Base-by-base conservation (phyloP, 2,797 vertebrate genomes). In the Chromobotia macracanthus region DNA sequence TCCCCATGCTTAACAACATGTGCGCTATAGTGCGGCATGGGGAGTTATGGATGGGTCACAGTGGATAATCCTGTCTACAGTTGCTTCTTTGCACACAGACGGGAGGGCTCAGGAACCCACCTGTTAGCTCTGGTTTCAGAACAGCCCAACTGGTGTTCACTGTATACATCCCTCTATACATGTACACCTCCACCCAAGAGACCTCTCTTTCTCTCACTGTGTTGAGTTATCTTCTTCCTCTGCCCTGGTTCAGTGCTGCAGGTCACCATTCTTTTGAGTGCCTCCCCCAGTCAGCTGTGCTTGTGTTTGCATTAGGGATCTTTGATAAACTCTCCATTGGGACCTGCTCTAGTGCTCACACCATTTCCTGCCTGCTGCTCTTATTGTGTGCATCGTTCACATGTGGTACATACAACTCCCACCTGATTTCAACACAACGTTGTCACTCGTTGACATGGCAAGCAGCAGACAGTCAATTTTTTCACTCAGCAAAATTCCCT, bases 101-200 rank as follows among this genome's bases (percentile, higher is more conserved):
- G 9, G 87, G 85, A 90, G 89, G 88, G 90, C 78, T 76, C 82
- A 79, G 44, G 83, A 89, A 90, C 88, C 90, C 88, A 88, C 87
- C 89, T 88, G 91, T 90, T 90, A 92, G 92, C 91, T 95, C 92
- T 84, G 83, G 87, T 94, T 94, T 93, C 92, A 92, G 90, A 88
- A 89, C 90, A 89, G 86, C 90, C 91, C 90, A 92, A 92, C 90
- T 90, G 90, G 89, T 89, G 91, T 93, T 93, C 91, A 93, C 85
- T 83, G 86, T 87, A 74, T 83, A 81, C 86, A 89, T 83, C 83
- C 85, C 80, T 83, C 80, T 87, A 74, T 82, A 79, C 82, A 80
- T 85, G 84, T 84, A 86, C 78, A 87, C 82, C 80, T 86, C 82
- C 88, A 81, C 88, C 88, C 90, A 91, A 90, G 87, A 90, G 90